Base-by-base conservation (phyloP, 2,888 invertebrate species). In the Fragum whitleyi region DNA sequence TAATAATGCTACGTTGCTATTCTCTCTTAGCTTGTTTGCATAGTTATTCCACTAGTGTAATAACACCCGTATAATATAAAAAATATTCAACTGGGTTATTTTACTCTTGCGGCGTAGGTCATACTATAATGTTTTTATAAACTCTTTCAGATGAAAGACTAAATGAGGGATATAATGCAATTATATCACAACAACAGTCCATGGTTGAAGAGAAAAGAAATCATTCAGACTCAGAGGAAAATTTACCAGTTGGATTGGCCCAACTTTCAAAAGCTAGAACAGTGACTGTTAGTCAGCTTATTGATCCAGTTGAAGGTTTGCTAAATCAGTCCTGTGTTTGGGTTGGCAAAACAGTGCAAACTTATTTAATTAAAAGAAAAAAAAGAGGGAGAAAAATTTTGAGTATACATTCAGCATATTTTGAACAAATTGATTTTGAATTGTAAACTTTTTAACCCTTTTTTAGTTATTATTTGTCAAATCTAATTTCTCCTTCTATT, bases 261-360 rank as follows among this genome's bases (percentile, higher is more conserved):
- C 67, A 39, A 16, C 36, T 84, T 23, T 57, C 39, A 1, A n/a
- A 36, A 36, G 74, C 84, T 2, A 53, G n/a, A 26, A 67, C 78
- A 68, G 61, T 84, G 11, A 78, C 67, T 32, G 51, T 84, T 0
- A 76, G 65, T 59, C 84, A 84, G 42, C 76, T 79, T 42, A 78
- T 84, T 61, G 84, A 84, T 61, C 68, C 80, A 32, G 79, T 80
- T 23, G 84, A 84, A 81, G 84, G 84, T 84, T 39, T 26, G 42
- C 19, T 5, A 39, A 68, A 21, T 29, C 32, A n/a, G 6, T 23
- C 5, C 29, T 7, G 57, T 57, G 7, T 21, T 16, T 16, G 29
- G 2, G 3, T 61, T 32, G 26, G 14, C 29, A 2, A 61, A 19
- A 32, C 23, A 32, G 1, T 26, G 2, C 2, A 39, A 39, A 9